These are phyloP conservation scores for Mylabris sibirica DNA, from an alignment of 2,888 invertebrate genomes.

Conservation along the genomic window DNA sequence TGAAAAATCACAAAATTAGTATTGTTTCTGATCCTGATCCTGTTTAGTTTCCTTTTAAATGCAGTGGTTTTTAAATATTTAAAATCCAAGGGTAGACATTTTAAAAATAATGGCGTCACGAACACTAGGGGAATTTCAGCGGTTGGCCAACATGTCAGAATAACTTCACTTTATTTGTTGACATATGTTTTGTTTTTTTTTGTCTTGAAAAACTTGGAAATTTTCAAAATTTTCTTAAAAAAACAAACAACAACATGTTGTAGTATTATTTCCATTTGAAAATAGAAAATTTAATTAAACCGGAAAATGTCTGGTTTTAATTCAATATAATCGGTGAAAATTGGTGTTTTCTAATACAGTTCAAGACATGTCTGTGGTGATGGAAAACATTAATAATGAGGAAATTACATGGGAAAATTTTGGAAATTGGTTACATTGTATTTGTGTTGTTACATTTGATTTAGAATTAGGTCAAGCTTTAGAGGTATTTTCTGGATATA, in stretches of 20 bases:
- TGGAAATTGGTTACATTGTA: slow-evolving; percentile 95
- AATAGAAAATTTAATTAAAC: not conserved
- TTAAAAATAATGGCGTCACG: slow-evolving; percentile 2
- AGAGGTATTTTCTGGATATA: slow-evolving; percentile 70
- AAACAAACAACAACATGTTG: not conserved
- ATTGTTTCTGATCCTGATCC: not conserved
- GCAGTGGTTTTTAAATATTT: slow-evolving; percentile 30
- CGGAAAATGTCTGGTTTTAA: not conserved
- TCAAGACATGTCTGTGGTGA: slow-evolving; percentile 5
- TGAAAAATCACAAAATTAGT: not conserved
- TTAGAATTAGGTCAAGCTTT: slow-evolving; percentile 98
- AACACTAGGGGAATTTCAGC: slow-evolving; percentile 18
- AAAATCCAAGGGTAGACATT: slow-evolving; percentile 23
- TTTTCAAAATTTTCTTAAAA: not conserved
- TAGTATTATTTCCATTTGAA: not conserved
- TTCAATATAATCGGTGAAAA: not conserved
- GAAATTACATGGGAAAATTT: slow-evolving; percentile 72
- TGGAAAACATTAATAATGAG: slow-evolving; percentile 25
- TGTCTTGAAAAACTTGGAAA: not conserved
- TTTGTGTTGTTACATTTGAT: slow-evolving; percentile 98
- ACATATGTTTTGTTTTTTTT: slow-evolving; percentile 33
- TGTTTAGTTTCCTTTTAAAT: slow-evolving; percentile 24
- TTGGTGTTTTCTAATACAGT: not conserved
- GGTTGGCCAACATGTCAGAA: slow-evolving; percentile 23
- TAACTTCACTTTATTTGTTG: slow-evolving; percentile 24